phyloP scores from a whole-genome alignment of 2,797 vertebrate genomes.

The Acrossocheilus wenchowensis region DNA sequence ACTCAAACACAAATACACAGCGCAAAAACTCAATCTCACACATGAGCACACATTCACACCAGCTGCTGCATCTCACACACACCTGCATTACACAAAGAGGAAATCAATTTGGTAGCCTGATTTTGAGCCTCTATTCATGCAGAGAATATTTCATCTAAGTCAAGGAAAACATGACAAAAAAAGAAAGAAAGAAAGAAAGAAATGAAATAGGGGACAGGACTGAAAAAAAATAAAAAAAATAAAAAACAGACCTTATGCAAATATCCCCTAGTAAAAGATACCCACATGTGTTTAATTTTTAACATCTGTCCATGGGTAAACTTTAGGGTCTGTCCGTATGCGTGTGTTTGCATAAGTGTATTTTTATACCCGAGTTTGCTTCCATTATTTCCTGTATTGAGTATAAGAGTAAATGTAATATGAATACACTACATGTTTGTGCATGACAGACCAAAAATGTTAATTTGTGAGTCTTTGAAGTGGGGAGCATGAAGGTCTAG shows the following conservation, averaged over 20 bases:
- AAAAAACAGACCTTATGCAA: constrained; percentile 32
- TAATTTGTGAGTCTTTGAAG: not conserved
- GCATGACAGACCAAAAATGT: not conserved
- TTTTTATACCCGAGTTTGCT: constrained; percentile 10
- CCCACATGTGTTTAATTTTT: constrained; percentile 45
- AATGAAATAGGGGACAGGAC: not conserved
- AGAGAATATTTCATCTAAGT: not conserved
- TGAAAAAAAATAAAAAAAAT: no score
- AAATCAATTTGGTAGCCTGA: not conserved
- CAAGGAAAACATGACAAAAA: not conserved
- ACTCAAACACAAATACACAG: not conserved
- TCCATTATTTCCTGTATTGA: not conserved
- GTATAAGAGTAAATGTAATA: not conserved
- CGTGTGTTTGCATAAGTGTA: not conserved
- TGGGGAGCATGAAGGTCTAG: not conserved
- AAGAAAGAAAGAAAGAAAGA: not conserved
- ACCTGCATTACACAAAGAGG: not conserved
- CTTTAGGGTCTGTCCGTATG: constrained; percentile 21
- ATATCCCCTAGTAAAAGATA: constrained; percentile 45
- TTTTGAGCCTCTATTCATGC: not conserved
- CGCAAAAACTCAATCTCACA: not conserved
- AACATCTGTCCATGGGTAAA: constrained; percentile 51
- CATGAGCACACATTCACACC: not conserved
- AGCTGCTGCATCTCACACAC: not conserved
- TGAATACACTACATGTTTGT: not conserved